Evolutionary conservation across 1,140 invertebrate genomes (phyloP), one percentile per base, ranked within the genome.

Genomic region (Leucophenga varia): DNA sequence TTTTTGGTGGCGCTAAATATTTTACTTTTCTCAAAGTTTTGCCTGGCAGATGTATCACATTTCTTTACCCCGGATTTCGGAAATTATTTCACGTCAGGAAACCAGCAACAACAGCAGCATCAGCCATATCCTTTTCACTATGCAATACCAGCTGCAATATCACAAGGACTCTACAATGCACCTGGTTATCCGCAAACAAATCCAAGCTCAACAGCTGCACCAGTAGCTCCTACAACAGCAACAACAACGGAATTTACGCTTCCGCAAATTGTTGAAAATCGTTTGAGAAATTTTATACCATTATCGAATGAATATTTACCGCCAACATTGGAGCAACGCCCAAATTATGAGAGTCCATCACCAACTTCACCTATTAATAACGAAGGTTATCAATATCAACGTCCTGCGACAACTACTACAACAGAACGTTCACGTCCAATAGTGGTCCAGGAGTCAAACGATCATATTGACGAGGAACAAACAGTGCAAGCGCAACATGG

Each of bases 211-310:
- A 37, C 42, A 21, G 37, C 46, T 20, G 40, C 59, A 6, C 61
- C 61, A 2, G 56, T 61, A 9, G 61, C 61, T 2, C 52, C 59
- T 1, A 16, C 49, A 4, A 14, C 48, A 1, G 13, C 47, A 2
- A 37, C 57, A 16, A 61, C 59, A 6, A 72, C 69, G 0, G 69
- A 72, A 37, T 67, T 61, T 21, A 55, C 22, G 9, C 28, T 72
- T 25, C 69, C 69, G 3, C 69, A 72, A 32, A 67, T 72, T 2
- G 55, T 72, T 3, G 69, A 72, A 30, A 72, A 72, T 37, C 64
- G 69, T 18, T 65, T 53, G 28, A 54, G 43, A 0, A 54, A 25
- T 6, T 72, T 72, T 46, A 72, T 72, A 46, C 69, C 69, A 3
- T 32, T 72, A 0, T 55, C 38, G 13, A 60, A 64, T n/a, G 49